phyloP scores from a whole-genome alignment of 2,113 vertebrate species.

The Actenoides lindsayi region DNA sequence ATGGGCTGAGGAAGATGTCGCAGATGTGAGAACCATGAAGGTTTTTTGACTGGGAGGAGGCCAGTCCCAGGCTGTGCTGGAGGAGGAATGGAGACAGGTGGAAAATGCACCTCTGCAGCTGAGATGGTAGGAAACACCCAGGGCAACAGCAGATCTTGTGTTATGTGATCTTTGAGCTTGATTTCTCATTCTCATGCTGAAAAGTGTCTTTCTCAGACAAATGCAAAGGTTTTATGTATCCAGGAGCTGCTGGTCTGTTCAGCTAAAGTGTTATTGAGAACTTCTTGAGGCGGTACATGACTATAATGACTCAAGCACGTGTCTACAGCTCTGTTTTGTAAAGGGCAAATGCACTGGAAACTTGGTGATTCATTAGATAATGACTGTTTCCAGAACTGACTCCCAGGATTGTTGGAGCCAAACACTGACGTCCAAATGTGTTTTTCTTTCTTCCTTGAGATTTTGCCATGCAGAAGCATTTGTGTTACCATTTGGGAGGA shows the following conservation, averaged over 20 bases:
- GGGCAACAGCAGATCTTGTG: neutral
- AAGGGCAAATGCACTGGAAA: conserved; percentile 46
- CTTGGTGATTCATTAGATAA: conserved; percentile 53
- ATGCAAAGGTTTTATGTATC: neutral
- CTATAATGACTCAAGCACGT: conserved; percentile 7
- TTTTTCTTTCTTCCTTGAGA: conserved; percentile 36
- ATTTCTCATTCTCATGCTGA: neutral
- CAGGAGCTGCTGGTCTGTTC: neutral
- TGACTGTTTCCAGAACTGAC: conserved; percentile 13
- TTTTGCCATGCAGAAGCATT: neutral
- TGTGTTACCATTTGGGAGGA: neutral
- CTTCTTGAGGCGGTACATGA: neutral
- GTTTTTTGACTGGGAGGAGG: neutral
- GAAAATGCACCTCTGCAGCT: neutral
- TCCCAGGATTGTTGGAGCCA: conserved; percentile 31
- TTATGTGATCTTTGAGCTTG: neutral
- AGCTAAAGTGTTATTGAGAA: neutral
- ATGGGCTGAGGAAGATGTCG: neutral
- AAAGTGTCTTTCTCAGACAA: neutral
- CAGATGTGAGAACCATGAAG: neutral
- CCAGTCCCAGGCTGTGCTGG: neutral
- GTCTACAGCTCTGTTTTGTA: neutral
- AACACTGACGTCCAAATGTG: neutral
- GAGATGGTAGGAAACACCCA: neutral
- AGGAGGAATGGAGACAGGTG: neutral